Conservation (phyloP, 2,888 invertebrate species). For the Mellilla xanthometata region DNA sequence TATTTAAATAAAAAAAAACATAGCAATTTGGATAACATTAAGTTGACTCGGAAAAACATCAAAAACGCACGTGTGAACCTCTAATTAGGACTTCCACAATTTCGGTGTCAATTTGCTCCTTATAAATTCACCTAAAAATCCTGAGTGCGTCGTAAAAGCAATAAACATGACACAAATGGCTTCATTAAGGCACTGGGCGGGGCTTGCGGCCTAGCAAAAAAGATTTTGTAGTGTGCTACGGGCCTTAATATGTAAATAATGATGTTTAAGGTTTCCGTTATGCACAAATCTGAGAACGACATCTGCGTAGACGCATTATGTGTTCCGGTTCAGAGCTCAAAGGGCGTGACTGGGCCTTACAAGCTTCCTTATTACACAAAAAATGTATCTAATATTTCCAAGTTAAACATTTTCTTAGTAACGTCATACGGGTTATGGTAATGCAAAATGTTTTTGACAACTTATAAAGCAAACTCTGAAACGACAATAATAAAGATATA, state of each 20-base stretch:
- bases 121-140: conserved; percentile 76
- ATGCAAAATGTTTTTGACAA: no score
- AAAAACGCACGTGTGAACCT: conserved; percentile 47
- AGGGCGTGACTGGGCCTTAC: conserved; percentile 37
- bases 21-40: conserved; percentile 5
- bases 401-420: no score
- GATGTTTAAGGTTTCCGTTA: conserved; percentile 68
- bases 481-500: conserved; percentile 45
- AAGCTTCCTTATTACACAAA: neutral
- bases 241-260: conserved; percentile 77
- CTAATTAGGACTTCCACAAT: conserved; percentile 64
- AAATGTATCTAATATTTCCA: neutral
- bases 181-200: conserved; percentile 75
- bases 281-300: conserved; percentile 63
- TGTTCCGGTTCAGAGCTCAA: conserved; percentile 57
- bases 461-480: conserved; percentile 4
- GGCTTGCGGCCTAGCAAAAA: conserved; percentile 70
- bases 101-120: conserved; percentile 75
- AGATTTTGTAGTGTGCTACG: conserved; percentile 58
- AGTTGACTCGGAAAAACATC: conserved; percentile 30
- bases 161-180: conserved; percentile 79
- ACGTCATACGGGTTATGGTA: no score
- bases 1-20: conserved; percentile 14
- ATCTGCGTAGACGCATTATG: conserved; percentile 57
- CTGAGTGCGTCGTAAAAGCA: conserved; percentile 73